Evolutionary conservation across 2,797 vertebrate species (phyloP).

Genomic region (Gymnodraco acuticeps): DNA sequence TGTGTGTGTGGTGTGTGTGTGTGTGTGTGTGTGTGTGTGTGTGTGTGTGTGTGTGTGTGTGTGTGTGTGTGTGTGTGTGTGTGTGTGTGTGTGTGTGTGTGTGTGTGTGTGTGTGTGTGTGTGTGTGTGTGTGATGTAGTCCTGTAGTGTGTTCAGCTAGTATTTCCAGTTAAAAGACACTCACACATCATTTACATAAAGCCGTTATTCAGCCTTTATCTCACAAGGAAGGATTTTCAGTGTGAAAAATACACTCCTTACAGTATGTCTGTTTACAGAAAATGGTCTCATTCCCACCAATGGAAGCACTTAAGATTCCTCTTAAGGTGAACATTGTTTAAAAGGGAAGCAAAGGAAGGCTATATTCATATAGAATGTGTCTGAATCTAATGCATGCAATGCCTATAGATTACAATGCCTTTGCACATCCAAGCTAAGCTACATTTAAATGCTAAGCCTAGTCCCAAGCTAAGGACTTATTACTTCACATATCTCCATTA

Average conservation of each 20-base stretch:
- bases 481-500: neutral
- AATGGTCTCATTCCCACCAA: neutral
- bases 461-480: neutral
- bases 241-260: neutral
- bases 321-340: too few relatives aligned
- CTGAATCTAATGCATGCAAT: neutral
- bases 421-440: too few relatives aligned
- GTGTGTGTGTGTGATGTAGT: neutral
- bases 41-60: neutral
- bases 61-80: neutral
- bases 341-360: too few relatives aligned
- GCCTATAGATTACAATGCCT: too few relatives aligned
- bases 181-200: too few relatives aligned
- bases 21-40: neutral
- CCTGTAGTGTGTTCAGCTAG: too few relatives aligned
- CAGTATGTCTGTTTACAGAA: neutral
- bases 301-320: neutral
- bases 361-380: neutral
- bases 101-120: neutral
- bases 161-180: too few relatives aligned
- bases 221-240: neutral
- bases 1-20: slow-evolving; percentile 1
- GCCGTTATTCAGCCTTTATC: too few relatives aligned
- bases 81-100: neutral
- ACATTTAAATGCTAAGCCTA: too few relatives aligned